Evolutionary conservation across 2,888 invertebrate species (phyloP).

Genomic region (Lithodes maja): DNA sequence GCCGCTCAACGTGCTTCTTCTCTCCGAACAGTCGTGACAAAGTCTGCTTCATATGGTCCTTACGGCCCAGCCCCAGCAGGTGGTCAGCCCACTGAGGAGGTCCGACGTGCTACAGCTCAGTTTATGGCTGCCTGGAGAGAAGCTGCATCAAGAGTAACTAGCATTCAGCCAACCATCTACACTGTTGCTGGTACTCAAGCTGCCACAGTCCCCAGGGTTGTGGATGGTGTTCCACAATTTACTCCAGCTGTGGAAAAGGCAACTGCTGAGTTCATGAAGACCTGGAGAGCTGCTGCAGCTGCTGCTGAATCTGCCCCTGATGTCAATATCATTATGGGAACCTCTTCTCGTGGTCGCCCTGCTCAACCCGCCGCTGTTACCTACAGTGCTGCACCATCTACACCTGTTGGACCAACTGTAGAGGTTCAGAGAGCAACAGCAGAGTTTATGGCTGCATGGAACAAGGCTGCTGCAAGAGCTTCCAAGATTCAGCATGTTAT

Average conservation of each 20-base stretch:
- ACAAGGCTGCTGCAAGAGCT: constrained; percentile 40
- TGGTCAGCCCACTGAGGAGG: constrained; percentile 37
- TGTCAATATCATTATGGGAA: constrained; percentile 58
- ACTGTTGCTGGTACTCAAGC: constrained; percentile 38
- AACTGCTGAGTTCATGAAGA: constrained; percentile 54
- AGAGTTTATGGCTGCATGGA: constrained; percentile 59
- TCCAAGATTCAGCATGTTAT: not conserved
- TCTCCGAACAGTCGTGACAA: not conserved
- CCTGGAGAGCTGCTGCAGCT: constrained; percentile 58
- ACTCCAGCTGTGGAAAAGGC: constrained; percentile 28
- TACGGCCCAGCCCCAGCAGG: constrained; percentile 12
- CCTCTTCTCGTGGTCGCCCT: not conserved
- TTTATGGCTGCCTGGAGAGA: constrained; percentile 50
- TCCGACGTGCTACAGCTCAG: constrained; percentile 21
- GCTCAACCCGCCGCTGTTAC: constrained; percentile 10
- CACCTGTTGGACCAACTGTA: constrained; percentile 16
- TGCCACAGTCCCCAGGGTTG: constrained; percentile 9
- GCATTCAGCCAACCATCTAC: constrained; percentile 52
- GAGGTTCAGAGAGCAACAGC: constrained; percentile 54
- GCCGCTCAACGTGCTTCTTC: constrained; percentile 45
- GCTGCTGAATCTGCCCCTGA: constrained; percentile 54
- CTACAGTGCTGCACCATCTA: constrained; percentile 23
- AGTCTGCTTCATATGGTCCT: not conserved
- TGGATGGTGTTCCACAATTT: constrained; percentile 48
- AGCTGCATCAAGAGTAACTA: constrained; percentile 43